Conservation (phyloP, 2,888 invertebrate genomes). For the Microplitis manilae region DNA sequence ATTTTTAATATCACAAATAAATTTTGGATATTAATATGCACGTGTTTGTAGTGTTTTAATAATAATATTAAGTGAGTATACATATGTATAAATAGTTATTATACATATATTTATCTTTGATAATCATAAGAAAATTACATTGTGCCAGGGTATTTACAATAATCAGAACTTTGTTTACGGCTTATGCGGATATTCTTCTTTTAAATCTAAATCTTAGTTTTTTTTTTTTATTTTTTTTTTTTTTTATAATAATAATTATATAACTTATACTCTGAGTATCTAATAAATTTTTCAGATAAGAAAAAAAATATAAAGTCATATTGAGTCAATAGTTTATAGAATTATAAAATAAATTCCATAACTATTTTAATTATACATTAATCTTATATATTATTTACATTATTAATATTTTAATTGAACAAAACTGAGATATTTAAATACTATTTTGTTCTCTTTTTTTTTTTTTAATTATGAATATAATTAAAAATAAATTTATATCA, state of each 20-base stretch:
- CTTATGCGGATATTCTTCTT: not conserved
- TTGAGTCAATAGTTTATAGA: not conserved
- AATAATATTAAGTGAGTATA: not conserved
- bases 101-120: constrained; percentile 25
- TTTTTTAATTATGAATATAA: not conserved
- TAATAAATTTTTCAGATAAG: not conserved
- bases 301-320: constrained; percentile 5
- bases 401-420: not conserved
- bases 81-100: constrained; percentile 28
- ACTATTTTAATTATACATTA: not conserved
- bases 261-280: not conserved
- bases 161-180: not conserved
- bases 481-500: not conserved
- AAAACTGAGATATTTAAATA: not conserved
- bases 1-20: not conserved
- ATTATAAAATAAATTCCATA: not conserved
- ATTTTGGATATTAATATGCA: constrained; percentile 17
- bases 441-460: not conserved
- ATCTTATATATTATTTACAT: constrained; percentile 8
- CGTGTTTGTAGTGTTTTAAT: constrained; percentile 15
- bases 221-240: too few species aligned
- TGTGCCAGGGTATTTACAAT: constrained; percentile 31
- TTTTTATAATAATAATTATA: too few species aligned
- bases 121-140: constrained; percentile 18
- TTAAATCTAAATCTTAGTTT: not conserved